These are phyloP conservation scores for Hippasteria phrygiana DNA, from an alignment of 53 echinoderm and acorn worm species.

Conservation along the genomic window DNA sequence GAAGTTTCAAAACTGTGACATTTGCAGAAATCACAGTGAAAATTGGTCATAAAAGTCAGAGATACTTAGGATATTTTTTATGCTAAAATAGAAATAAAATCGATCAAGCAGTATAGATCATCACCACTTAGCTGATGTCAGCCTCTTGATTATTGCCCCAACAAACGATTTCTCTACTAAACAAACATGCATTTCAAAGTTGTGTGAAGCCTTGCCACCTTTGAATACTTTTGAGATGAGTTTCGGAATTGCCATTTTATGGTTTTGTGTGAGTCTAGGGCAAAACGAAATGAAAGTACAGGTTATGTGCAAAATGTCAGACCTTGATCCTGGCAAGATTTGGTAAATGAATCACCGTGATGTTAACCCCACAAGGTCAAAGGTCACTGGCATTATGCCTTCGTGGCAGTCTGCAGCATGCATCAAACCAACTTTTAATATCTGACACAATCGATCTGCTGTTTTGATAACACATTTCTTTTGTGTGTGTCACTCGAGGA, in stretches of 20 bases:
- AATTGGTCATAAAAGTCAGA: no score
- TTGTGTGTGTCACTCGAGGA: neutral
- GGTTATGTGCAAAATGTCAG: neutral
- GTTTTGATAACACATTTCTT: conserved; percentile 18
- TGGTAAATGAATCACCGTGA: neutral
- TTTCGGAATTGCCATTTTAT: neutral
- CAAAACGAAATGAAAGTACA: neutral
- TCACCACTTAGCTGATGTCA: no score
- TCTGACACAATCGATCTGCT: neutral
- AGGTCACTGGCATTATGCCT: conserved; percentile 5
- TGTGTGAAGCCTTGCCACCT: no score
- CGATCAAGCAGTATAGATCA: no score
- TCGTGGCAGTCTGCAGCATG: neutral
- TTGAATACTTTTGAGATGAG: no score
- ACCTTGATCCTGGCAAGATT: neutral
- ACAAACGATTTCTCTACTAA: no score
- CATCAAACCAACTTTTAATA: neutral
- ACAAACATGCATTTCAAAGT: no score
- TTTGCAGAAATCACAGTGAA: no score
- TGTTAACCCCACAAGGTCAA: neutral
- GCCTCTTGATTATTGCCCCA: no score
- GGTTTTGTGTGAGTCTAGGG: neutral
- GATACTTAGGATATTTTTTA: no score
- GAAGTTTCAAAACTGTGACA: neutral
- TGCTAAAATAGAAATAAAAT: no score